Base-by-base conservation (phyloP, 2,888 invertebrate genomes). In the Camptogramma bilineatum region DNA sequence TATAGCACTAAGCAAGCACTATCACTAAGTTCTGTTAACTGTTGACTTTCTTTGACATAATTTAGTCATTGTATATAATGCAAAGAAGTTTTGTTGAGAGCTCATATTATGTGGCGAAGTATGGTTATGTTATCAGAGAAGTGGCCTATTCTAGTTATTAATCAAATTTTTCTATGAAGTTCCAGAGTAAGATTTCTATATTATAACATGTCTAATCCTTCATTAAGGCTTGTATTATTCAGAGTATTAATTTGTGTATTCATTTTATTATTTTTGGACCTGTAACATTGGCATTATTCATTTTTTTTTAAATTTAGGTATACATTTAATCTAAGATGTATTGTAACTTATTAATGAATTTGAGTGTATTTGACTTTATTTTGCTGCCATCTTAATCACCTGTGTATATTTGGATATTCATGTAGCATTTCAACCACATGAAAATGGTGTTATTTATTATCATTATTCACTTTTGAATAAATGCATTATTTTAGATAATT, bases 1-100 rank as follows among this genome's bases (percentile, higher is more conserved):
- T 63, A 77, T 90, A 91, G 90, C 85, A 88, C 85, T 92, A 91
- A 90, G 92, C 86, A 72, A 86, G 85, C 88, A 86, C 85, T 88
- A 80, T 81, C 85, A 87, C 86, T 87, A 84, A 87, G 86, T 81
- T 85, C 79, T 85, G 82, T 88, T 90, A 87, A 86, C 86, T 87
- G 83, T 88, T 84, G 80, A 83, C 88, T 86, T n/a, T 87, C 84
- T 88, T 88, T 88, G 86, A 80, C 84, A 82, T 85, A 77, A 79
- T 81, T 44, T 80, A 91, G 86, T 88, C 89, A 90, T 85, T 90
- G 90, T 91, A 89, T 84, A 89, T 90, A 89, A 85, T 77, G 81
- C 84, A 80, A 85, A 86, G 85, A 83, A 84, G 85, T 82, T 75
- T 85, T 86, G 84, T 90, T 90, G 82, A 83, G 80, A 81, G 83